Evolutionary conservation across 2,797 vertebrate genomes (phyloP).

Genomic region (Rousettus madagascariensis): DNA sequence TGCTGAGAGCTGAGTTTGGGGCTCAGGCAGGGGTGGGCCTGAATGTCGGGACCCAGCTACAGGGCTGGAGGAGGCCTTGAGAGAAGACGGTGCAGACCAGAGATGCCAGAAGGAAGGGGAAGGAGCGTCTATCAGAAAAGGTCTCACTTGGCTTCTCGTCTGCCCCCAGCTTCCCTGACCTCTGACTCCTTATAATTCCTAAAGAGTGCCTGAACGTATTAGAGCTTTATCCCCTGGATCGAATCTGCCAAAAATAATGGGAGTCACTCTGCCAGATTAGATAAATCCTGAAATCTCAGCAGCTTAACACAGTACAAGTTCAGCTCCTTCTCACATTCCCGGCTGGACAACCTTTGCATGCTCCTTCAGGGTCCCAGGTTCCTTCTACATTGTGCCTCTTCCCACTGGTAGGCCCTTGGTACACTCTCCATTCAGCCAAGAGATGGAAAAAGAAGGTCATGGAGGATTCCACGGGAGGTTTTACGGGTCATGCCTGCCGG

Average conservation of each 20-base stretch:
- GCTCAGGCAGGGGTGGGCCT: not conserved
- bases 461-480: not conserved
- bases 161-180: not conserved
- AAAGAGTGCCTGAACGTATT: not conserved
- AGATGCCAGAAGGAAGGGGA: not conserved
- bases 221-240: no score
- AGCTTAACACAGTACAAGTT: not conserved
- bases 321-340: not conserved
- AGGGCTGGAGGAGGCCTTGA: not conserved
- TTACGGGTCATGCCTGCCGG: not conserved
- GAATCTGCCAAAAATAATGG: no score
- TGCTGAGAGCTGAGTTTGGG: not conserved
- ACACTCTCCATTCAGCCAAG: not conserved
- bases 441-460: not conserved
- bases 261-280: not conserved
- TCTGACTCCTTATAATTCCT: not conserved
- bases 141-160: not conserved
- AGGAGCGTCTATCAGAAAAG: not conserved
- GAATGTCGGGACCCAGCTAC: accelerated
- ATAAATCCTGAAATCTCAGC: not conserved
- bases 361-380: not conserved
- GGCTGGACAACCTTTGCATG: not conserved
- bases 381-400: not conserved
- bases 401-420: not conserved
- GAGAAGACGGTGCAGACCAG: not conserved